Evolutionary conservation across 1,140 invertebrate genomes (phyloP), one percentile per base, ranked within the genome.

Genomic region (Saccostrea echinata): DNA sequence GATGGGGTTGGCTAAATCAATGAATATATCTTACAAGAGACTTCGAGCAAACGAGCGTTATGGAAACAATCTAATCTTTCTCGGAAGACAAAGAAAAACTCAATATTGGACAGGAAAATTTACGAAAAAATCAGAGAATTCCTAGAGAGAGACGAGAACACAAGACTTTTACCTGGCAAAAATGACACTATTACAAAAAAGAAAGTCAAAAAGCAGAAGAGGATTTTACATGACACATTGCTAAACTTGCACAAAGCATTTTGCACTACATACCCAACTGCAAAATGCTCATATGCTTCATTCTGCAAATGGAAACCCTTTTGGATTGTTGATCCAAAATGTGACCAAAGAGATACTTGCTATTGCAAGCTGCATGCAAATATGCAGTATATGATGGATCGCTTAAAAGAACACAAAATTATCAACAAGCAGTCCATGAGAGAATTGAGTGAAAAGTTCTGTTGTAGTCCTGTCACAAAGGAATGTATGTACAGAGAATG

Each of bases 401-500:
- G n/a, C n/a, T 24, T 88, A 16, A 57, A 35, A 18, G 57, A 85
- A 51, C 1, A 64, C 13, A 85, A 80, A 27, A 9, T 61, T 21
- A 57, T n/a, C 51, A 76, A n/a, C n/a, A n/a, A n/a, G n/a, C n/a
- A n/a, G n/a, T n/a, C n/a, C n/a, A n/a, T n/a, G n/a, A 80, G n/a
- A n/a, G 24, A 18, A 33, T 76, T 51, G 43, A 13, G 35, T 18
- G 35, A 43, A 8, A 27, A 55, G 0, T 61, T 43, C 11, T 51
- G 4, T 33, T 90, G 84, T 68, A 21, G 43, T 51, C 61, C 80
- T 52, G 13, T 57, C 1, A 85, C 64, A 33, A 68, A 87, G 55
- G 21, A 85, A 24, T 89, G 88, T 43, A 89, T 91, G 90, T 91
- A 89, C 84, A 82, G 85, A 16, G 16, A 82, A 27, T 92, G 89